Conservation (phyloP, 2,797 vertebrate species). For the Enteromius mattozi region DNA sequence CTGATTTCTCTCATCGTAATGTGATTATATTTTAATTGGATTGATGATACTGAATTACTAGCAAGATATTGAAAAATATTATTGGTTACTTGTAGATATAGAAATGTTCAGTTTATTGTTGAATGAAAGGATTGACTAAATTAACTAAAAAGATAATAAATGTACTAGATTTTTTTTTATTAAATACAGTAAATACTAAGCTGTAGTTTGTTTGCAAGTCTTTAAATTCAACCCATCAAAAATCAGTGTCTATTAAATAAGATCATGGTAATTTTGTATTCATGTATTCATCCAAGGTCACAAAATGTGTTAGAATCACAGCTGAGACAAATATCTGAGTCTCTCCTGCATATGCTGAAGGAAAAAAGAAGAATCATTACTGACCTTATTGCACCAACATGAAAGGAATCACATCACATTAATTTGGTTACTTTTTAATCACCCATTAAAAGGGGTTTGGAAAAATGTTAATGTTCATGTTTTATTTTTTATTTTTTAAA, state of each 20-base stretch:
- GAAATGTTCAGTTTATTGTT: neutral
- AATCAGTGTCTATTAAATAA: conserved; percentile 24
- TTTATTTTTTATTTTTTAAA: conserved; percentile 5
- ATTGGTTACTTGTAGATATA: neutral
- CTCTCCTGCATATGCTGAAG: neutral
- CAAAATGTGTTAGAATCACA: conserved; percentile 4
- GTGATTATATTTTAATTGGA: neutral
- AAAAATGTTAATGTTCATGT: conserved; percentile 11
- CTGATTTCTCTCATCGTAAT: neutral
- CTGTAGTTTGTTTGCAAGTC: neutral
- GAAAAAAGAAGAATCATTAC: neutral
- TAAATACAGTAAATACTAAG: neutral
- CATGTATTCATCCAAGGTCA: conserved; percentile 31
- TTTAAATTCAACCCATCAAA: conserved; percentile 1
- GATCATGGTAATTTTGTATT: conserved; percentile 29
- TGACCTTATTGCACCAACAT: conserved; percentile 25
- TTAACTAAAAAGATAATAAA: neutral
- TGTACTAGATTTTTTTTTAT: neutral
- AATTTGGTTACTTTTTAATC: conserved; percentile 37
- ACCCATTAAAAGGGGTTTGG: neutral
- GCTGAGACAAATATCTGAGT: conserved; percentile 15
- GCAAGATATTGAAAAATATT: neutral
- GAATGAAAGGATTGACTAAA: neutral
- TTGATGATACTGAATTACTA: neutral
- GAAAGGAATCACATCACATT: conserved; percentile 12